Evolutionary conservation across 53 echinoderm and acorn worm genomes (phyloP).

Genomic region (Astropecten irregularis): DNA sequence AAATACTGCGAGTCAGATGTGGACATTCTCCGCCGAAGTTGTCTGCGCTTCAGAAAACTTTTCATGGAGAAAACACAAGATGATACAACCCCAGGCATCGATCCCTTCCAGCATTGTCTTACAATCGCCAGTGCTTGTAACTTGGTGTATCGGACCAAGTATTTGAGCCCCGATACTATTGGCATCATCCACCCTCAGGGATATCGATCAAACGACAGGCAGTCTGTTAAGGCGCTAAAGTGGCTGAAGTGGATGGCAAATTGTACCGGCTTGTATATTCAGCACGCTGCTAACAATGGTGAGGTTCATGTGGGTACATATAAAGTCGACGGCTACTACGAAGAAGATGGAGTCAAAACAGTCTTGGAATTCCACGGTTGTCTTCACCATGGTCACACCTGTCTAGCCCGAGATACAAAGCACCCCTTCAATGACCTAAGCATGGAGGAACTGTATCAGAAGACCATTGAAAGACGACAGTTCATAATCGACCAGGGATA

Average conservation of each 20-base stretch:
- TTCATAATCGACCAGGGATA: constrained; percentile 9
- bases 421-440: neutral
- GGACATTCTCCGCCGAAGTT: constrained; percentile 13
- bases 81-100: constrained; percentile 1
- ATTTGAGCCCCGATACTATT: constrained; percentile 7
- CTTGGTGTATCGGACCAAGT: constrained; percentile 35
- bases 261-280: constrained; percentile 27
- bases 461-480: constrained; percentile 10
- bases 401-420: constrained; percentile 3
- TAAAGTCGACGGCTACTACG: constrained; percentile 40
- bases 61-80: constrained; percentile 29
- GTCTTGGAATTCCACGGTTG: constrained; percentile 45
- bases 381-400: constrained; percentile 33
- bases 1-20: constrained; percentile 46
- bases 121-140: constrained; percentile 33
- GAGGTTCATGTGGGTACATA: constrained; percentile 36
- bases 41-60: constrained; percentile 1
- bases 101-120: constrained; percentile 17
- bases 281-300: constrained; percentile 48
- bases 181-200: constrained; percentile 45
- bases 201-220: constrained; percentile 36
- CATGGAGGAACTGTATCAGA: constrained; percentile 25
- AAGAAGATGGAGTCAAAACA: constrained; percentile 7
- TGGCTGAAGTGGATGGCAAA: constrained; percentile 54
- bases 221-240: constrained; percentile 53